Evolutionary conservation across 1,140 invertebrate genomes (phyloP), one percentile per base, ranked within the genome.

Genomic region (Panagrolaimus sp.): DNA sequence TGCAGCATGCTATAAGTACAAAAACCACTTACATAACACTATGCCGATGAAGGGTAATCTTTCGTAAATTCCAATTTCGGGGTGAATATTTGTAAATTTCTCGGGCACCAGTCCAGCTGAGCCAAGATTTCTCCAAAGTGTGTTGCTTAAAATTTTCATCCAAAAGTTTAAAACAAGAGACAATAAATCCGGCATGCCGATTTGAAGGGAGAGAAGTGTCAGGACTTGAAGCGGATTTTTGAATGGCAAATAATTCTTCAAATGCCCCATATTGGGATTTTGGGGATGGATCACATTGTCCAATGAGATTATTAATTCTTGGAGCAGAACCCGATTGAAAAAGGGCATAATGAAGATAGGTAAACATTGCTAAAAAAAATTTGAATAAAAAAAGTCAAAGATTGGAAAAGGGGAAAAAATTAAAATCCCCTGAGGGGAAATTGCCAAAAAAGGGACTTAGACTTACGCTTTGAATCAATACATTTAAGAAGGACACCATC

Each of bases 71-170:
- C 79, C 79, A 81, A 24, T 68, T 75, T 17, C 80, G 63, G 9
- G 79, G 79, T 12, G 79, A 78, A 32, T 78, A 76, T 62, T 83
- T 81, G 67, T 81, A 81, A 58, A 81, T 80, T 38, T 82, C 80
- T 10, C 78, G 47, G 14, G 79, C 79, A 10, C 80, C 79, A 38
- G 76, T 81, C 79, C 79, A 81, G 12, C 52, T 70, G 3, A 81
- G 71, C 79, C 79, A 81, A 14, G 71, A 69, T 46, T 76, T 80
- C 47, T 81, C 79, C 14, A 81, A 65, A 63, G 38, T 69, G n/a
- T 76, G 70, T 58, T 76, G 52, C 52, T 68, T 45, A 24, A n/a
- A 26, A 26, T 68, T 44, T 45, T 77, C 73, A n/a, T 80, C 79
- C 4, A 81, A 62, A 2, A 80, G 67, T 28, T 81, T 76, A 63